Base-by-base conservation (phyloP, 2,888 invertebrate species). In the Thumatha senex region DNA sequence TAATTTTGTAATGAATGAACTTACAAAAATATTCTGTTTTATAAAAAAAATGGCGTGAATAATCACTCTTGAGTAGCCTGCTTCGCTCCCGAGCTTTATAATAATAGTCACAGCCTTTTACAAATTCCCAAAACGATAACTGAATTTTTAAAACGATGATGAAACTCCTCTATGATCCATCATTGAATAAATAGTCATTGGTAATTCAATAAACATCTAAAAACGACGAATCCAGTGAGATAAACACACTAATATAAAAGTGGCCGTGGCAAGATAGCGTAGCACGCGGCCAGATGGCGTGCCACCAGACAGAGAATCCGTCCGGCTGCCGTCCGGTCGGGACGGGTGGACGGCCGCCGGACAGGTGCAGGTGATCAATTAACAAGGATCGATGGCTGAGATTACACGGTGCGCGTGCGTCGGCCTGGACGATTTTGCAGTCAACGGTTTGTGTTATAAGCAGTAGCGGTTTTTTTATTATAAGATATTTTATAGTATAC, bases 291-390 rank as follows among this genome's bases (percentile, higher is more conserved):
- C 60, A 70, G 68, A 55, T 69, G 70, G 61, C 64, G 67, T 55
- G 57, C 58, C 60, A 58, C 54, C 57, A 52, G 48, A 55, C 58
- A 29, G 45, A 50, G 58, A 24, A 24, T 24, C 18, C 31, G 31
- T 31, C 31, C 31, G 31, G 11, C 54, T 63, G 46, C 54, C 61
- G 63, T 54, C 41, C 33, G 36, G 29, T 46, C 51, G 55, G 34
- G 46, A 56, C 62, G 59, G 41, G 50, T 60, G 47, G 52, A 52
- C 57, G 49, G 60, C 56, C 53, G 51, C 61, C 53, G 70, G 74
- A 76, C 84, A 85, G 85, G 84, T 86, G 86, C 80, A 69, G 75
- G 80, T 79, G 84, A 86, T 87, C 86, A 85, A 86, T 86, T 86
- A 86, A 79, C 77, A 67, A 65, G 78, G 80, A 85, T 82, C 84